Conservation (phyloP, 2,113 vertebrate genomes). For the Eublepharis macularius region DNA sequence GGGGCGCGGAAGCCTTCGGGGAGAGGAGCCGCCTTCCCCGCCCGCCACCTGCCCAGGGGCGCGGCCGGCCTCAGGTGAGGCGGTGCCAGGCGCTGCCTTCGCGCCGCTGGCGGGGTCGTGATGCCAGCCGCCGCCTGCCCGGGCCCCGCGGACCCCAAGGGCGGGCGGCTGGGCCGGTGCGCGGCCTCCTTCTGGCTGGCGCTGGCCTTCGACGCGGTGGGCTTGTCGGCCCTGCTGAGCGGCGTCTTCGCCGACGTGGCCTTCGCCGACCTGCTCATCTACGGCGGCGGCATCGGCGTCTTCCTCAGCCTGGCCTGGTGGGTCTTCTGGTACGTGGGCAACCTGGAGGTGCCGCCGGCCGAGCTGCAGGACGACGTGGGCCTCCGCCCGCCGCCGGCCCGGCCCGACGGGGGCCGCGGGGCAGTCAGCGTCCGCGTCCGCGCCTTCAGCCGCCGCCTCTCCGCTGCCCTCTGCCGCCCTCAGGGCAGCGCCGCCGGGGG, state of each 20-base stretch:
- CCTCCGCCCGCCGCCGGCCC: background rate
- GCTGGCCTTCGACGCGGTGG: conserved; percentile 83
- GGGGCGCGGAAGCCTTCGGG: no score
- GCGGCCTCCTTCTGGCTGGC: conserved; percentile 88
- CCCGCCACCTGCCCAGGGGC: background rate
- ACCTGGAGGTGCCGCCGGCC: conserved; percentile 82
- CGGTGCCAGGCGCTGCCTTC: background rate
- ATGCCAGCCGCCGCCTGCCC: no score
- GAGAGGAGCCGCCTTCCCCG: no score
- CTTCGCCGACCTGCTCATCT: conserved; percentile 87
- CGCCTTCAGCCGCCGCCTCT: conserved; percentile 65
- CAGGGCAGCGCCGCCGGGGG: background rate
- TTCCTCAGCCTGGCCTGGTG: conserved; percentile 94
- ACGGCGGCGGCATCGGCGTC: conserved; percentile 84
- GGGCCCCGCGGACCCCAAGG: conserved; percentile 27
- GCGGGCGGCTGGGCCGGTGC: conserved; percentile 80
- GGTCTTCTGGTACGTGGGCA: conserved; percentile 94
- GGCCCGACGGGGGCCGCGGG: conserved; percentile 40
- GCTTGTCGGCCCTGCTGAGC: conserved; percentile 78
- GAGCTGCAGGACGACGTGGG: conserved; percentile 78
- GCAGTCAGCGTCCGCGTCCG: conserved; percentile 39
- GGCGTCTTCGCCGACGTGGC: conserved; percentile 81
- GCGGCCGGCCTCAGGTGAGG: conserved; percentile 33
- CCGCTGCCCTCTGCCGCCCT: conserved; percentile 46
- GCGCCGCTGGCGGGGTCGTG: background rate